phyloP scores from a whole-genome alignment of 2,113 vertebrate species.

The Phasianus colchicus region DNA sequence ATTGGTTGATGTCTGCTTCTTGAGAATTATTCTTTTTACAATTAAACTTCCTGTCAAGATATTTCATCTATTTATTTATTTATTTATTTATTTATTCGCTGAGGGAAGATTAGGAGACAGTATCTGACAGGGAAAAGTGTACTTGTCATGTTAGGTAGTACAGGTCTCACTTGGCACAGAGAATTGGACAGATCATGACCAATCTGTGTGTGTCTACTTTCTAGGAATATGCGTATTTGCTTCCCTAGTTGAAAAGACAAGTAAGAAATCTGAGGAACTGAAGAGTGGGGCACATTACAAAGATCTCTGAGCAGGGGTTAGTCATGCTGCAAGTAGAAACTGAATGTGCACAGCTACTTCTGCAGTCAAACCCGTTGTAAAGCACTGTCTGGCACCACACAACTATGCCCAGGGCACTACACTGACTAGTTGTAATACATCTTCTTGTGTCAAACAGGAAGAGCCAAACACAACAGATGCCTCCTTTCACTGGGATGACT shows the following conservation, averaged over 20 bases:
- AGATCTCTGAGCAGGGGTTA: background rate
- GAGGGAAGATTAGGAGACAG: background rate
- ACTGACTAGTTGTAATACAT: background rate
- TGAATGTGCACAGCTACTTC: background rate
- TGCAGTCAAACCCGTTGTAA: rapidly evolving
- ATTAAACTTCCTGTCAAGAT: background rate
- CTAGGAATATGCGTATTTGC: background rate
- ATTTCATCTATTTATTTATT: background rate
- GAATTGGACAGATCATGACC: background rate
- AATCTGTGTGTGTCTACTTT: background rate
- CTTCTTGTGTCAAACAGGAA: background rate
- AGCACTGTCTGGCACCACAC: background rate
- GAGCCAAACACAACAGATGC: background rate
- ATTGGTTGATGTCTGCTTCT: constrained; percentile 7
- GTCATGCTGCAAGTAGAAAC: background rate
- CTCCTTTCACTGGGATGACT: background rate
- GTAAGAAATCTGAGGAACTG: background rate
- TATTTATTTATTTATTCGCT: background rate
- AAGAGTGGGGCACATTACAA: background rate
- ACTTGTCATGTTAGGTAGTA: background rate
- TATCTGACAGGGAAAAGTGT: background rate
- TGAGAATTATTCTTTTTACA: constrained; percentile 5
- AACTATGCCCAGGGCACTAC: rapidly evolving
- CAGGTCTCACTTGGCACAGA: background rate
- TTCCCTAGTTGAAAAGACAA: background rate